Evolutionary conservation across 2,888 invertebrate species (phyloP).

Genomic region (Oconnorella tubifera): DNA sequence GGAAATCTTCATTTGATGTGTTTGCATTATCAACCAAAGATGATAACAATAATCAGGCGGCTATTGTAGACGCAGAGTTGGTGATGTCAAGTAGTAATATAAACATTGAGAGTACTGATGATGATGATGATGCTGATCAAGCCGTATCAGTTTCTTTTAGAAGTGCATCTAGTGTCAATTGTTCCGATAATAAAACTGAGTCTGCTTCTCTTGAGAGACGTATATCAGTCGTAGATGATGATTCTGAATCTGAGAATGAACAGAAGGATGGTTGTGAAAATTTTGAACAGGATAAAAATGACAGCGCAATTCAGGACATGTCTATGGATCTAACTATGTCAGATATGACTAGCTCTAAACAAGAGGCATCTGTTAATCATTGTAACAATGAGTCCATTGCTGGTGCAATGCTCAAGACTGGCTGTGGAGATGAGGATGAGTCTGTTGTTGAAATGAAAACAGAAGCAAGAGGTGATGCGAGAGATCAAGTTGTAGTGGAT

Average conservation of each 20-base stretch:
- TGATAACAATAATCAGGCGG: constrained; percentile 22
- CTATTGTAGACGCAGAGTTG: constrained; percentile 8
- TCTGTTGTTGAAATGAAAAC: not conserved
- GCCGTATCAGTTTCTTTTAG: too few species aligned
- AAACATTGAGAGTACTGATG: not conserved
- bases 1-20: not conserved
- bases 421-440: not conserved
- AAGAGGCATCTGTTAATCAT: too few species aligned
- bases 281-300: constrained; percentile 6
- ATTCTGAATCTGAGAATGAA: constrained; percentile 2
- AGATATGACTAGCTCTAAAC: not conserved
- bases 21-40: not conserved
- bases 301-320: constrained; percentile 25
- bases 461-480: not conserved
- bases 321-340: constrained; percentile 3
- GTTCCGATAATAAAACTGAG: not conserved
- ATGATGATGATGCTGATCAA: not conserved
- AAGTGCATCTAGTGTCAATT: too few species aligned
- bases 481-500: too few species aligned
- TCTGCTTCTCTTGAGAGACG: not conserved
- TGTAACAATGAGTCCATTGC: too few species aligned
- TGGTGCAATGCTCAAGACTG: not conserved
- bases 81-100: too few species aligned
- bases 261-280: constrained; percentile 10
- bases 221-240: too few species aligned